These are phyloP conservation scores for Sarcophaga peregrina DNA, from an alignment of 1,140 invertebrate genomes.

Conservation along the genomic window DNA sequence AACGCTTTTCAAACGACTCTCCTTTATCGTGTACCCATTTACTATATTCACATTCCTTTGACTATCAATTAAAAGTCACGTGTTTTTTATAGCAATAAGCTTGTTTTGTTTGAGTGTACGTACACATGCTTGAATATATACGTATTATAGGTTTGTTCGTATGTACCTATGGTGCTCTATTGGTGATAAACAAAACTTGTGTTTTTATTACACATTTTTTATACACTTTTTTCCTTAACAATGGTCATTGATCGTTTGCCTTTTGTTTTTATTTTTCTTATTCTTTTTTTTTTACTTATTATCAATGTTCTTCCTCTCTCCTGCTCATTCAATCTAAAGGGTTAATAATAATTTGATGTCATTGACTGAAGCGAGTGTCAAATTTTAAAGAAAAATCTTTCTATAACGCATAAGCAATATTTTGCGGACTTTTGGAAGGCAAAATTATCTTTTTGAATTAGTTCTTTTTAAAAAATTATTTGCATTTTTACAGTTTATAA, in stretches of 20 bases:
- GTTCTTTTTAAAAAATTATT: too few species aligned
- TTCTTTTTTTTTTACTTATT: not conserved
- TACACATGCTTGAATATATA: not conserved
- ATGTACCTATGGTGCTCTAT: too few species aligned
- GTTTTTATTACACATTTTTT: not conserved
- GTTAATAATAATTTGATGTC: too few species aligned
- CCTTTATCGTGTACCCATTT: not conserved
- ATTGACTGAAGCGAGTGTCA: too few species aligned
- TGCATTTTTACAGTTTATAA: too few species aligned
- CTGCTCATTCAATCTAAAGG: not conserved
- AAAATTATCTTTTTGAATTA: too few species aligned
- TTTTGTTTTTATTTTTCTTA: not conserved
- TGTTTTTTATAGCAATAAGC: slow-evolving; percentile 31
- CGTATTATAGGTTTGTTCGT: too few species aligned
- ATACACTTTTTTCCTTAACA: not conserved
- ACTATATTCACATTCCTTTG: slow-evolving; percentile 27
- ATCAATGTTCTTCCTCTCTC: not conserved
- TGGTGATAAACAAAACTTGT: not conserved
- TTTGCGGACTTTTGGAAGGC: too few species aligned
- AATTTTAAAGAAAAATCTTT: too few species aligned
- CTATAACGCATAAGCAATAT: too few species aligned
- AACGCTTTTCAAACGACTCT: too few species aligned
- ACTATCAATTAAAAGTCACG: slow-evolving; percentile 40
- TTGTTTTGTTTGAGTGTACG: not conserved
- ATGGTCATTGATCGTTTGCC: not conserved